Conservation (phyloP, 2,888 invertebrate genomes). For the Brachyptera risi region DNA sequence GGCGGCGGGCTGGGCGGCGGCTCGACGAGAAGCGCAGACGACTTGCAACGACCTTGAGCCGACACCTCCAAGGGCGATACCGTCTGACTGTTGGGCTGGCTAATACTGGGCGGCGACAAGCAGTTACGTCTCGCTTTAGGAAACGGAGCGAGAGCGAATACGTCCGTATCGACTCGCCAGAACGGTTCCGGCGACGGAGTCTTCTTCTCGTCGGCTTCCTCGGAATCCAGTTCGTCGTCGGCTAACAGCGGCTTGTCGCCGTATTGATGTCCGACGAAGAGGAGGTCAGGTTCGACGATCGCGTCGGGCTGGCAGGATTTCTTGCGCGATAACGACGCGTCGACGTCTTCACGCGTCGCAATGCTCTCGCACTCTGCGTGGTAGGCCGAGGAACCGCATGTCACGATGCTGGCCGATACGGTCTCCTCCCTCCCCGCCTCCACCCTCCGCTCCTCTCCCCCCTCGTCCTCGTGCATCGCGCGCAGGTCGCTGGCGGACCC, state of each 20-base stretch:
- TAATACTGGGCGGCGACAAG: slow-evolving; percentile 7
- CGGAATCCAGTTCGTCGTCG: slow-evolving; percentile 72
- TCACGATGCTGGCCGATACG: slow-evolving; percentile 55
- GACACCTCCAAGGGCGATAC: slow-evolving; percentile 27
- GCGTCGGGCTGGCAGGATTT: slow-evolving; percentile 45
- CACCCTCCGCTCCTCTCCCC: slow-evolving; percentile 45
- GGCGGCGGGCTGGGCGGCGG: slow-evolving; percentile 1
- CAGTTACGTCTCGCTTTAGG: slow-evolving; percentile 34
- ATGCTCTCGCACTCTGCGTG: slow-evolving; percentile 70
- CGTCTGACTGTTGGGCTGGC: slow-evolving; percentile 32
- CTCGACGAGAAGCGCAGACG: slow-evolving; percentile 7
- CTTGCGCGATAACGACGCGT: slow-evolving; percentile 45
- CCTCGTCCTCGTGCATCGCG: slow-evolving; percentile 49
- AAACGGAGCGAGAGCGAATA: slow-evolving; percentile 69
- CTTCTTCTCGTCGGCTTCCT: slow-evolving; percentile 40
- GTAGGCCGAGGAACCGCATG: slow-evolving; percentile 65
- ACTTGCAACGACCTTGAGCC: too few species aligned
- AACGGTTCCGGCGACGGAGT: slow-evolving; percentile 21
- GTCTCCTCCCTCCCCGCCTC: slow-evolving; percentile 37
- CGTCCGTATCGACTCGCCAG: slow-evolving; percentile 47
- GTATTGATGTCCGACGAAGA: slow-evolving; percentile 69
- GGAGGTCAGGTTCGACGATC: slow-evolving; percentile 51
- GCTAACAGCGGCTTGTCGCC: slow-evolving; percentile 70
- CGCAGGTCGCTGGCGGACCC: slow-evolving; percentile 68
- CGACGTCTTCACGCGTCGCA: slow-evolving; percentile 57